These are phyloP conservation scores for Tauraco hartlaubi DNA, from an alignment of 2,797 vertebrate species.

Conservation along the genomic window DNA sequence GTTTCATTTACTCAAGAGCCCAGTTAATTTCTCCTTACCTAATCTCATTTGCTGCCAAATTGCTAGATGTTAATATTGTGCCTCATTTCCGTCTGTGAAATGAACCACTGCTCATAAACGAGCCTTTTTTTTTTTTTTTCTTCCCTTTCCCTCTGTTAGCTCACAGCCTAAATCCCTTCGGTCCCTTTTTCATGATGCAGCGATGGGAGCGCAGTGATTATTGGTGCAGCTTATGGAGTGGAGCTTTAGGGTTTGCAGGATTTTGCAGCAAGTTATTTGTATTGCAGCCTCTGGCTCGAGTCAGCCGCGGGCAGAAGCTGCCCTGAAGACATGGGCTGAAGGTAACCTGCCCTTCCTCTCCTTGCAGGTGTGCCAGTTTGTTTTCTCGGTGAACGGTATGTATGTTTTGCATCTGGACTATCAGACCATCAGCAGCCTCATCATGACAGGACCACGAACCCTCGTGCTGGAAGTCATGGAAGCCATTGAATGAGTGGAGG, in stretches of 20 bases:
- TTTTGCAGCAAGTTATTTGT: neutral
- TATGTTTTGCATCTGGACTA: conserved; percentile 87
- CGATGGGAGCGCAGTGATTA: neutral
- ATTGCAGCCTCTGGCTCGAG: neutral
- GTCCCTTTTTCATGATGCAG: neutral
- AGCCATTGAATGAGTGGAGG: conserved; percentile 72
- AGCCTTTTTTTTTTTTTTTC: neutral
- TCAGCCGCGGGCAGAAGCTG: rapidly evolving
- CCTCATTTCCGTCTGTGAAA: conserved; percentile 25
- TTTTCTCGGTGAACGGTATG: conserved; percentile 87
- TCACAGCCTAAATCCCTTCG: neutral
- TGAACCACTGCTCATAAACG: neutral
- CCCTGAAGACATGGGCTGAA: neutral
- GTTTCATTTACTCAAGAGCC: conserved; percentile 35
- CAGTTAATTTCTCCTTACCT: conserved; percentile 44
- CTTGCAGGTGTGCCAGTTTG: conserved; percentile 87
- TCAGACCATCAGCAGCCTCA: conserved; percentile 84
- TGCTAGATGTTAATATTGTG: conserved; percentile 21
- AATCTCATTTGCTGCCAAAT: conserved; percentile 46
- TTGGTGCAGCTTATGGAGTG: neutral
- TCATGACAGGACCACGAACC: conserved; percentile 88
- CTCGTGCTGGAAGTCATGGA: conserved; percentile 90
- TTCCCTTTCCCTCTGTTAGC: neutral
- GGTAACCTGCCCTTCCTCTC: neutral
- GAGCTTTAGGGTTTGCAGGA: neutral